Evolutionary conservation across 2,113 vertebrate species (phyloP).

Genomic region (Coturnix japonica): DNA sequence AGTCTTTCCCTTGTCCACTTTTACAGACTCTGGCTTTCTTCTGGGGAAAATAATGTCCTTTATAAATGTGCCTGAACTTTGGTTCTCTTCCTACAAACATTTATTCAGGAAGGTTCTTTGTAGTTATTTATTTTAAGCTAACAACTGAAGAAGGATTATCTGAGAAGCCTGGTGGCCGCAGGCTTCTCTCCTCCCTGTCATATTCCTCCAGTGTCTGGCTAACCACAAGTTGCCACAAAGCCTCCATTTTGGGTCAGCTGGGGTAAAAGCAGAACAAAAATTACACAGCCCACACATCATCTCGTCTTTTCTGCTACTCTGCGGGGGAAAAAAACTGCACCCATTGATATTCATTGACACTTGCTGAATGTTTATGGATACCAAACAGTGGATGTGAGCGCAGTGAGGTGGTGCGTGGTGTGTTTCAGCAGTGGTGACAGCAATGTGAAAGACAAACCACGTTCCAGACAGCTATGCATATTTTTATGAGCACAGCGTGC

Average conservation of each 20-base stretch:
- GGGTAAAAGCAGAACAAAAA: not conserved
- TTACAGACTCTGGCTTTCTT: conserved; percentile 49
- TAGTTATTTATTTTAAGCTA: conserved; percentile 39
- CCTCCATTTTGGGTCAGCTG: not conserved
- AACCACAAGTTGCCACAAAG: not conserved
- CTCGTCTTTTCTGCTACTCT: fast-evolving
- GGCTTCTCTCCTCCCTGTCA: not conserved
- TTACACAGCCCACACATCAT: not conserved
- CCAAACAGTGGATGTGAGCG: too few species aligned
- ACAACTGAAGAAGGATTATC: conserved; percentile 18
- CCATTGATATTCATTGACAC: too few species aligned
- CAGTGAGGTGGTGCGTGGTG: too few species aligned
- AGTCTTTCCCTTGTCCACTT: conserved; percentile 48
- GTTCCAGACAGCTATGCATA: too few species aligned
- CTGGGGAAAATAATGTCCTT: not conserved
- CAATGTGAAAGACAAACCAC: too few species aligned
- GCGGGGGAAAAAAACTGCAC: not conserved
- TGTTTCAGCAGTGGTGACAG: too few species aligned
- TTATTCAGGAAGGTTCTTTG: conserved; percentile 43
- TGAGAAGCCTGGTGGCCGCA: not conserved
- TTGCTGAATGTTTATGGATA: too few species aligned
- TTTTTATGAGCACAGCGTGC: too few species aligned
- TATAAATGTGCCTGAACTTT: conserved; percentile 15
- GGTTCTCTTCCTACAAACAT: conserved; percentile 38
- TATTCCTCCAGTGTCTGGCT: not conserved